These are phyloP conservation scores for Catalaphyllia jardinei DNA, from an alignment of 64 coral and sea anemone species.

Conservation along the genomic window DNA sequence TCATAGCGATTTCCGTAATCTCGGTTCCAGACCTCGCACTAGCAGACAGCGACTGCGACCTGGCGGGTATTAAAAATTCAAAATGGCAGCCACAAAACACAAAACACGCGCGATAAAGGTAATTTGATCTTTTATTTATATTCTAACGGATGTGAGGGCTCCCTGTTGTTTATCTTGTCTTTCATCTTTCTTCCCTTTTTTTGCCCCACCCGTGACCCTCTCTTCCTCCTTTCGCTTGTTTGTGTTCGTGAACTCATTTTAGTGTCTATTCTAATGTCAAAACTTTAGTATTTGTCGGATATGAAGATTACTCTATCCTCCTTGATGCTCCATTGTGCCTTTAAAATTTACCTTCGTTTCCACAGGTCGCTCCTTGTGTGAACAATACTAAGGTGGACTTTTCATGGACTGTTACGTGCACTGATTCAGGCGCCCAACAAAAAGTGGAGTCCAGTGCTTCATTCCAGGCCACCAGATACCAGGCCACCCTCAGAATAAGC, in stretches of 20 bases:
- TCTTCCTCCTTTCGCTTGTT: background rate
- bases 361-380: constrained; percentile 65
- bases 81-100: too few species aligned
- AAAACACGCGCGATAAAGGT: too few species aligned
- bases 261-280: background rate
- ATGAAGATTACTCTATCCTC: too few species aligned
- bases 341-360: background rate
- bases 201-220: background rate
- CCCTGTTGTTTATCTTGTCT: background rate
- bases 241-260: background rate
- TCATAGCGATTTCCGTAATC: too few species aligned
- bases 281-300: background rate
- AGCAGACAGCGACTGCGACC: too few species aligned
- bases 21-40: too few species aligned
- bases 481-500: constrained; percentile 25
- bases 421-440: constrained; percentile 24
- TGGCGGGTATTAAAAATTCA: too few species aligned
- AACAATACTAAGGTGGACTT: constrained; percentile 45
- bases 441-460: constrained; percentile 32
- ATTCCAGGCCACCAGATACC: constrained; percentile 6
- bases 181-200: background rate
- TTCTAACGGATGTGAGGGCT: too few species aligned
- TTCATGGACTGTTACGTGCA: constrained; percentile 49
- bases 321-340: background rate
- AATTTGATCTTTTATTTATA: too few species aligned